Percentiles rank a stretch among this genome's conserved stretches.
Conservation (phyloP, 2,888 invertebrate genomes). For the Abscondita cerata region DNA sequence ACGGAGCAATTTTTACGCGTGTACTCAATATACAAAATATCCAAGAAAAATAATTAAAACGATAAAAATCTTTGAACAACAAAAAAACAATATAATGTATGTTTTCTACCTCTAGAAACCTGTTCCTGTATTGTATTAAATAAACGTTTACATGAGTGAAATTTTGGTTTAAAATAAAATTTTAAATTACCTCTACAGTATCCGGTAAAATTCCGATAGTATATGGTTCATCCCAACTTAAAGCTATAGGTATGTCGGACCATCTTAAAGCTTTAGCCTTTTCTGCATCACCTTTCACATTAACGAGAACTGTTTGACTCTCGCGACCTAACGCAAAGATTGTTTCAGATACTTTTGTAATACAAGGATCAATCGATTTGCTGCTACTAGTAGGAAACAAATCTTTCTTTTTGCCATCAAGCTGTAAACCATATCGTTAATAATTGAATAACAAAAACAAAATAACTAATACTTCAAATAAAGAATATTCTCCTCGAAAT, state of each 20-base stretch:
- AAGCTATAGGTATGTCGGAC: constrained; percentile 76
- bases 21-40: too few relatives aligned
- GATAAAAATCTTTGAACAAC: too few relatives aligned
- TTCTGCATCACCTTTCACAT: constrained; percentile 73
- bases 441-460: not conserved
- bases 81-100: too few relatives aligned
- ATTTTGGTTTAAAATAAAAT: not conserved
- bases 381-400: constrained; percentile 84
- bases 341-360: constrained; percentile 77
- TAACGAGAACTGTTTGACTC: constrained; percentile 84
- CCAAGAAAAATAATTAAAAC: too few relatives aligned
- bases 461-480: constrained; percentile 72
- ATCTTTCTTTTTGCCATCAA: constrained; percentile 74
- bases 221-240: constrained; percentile 94
- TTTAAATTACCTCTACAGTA: constrained; percentile 67
- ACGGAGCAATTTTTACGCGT: too few relatives aligned
- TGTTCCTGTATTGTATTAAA: too few relatives aligned
- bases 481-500: constrained; percentile 81
- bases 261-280: constrained; percentile 78
- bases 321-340: constrained; percentile 87
- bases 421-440: constrained; percentile 36
- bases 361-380: constrained; percentile 81
- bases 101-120: too few relatives aligned
- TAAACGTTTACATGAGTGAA: too few relatives aligned
- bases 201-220: constrained; percentile 84